Percentiles rank a stretch among this genome's conserved stretches.
phyloP scores from a whole-genome alignment of 2,113 vertebrate species.

The Callorhinus ursinus region DNA sequence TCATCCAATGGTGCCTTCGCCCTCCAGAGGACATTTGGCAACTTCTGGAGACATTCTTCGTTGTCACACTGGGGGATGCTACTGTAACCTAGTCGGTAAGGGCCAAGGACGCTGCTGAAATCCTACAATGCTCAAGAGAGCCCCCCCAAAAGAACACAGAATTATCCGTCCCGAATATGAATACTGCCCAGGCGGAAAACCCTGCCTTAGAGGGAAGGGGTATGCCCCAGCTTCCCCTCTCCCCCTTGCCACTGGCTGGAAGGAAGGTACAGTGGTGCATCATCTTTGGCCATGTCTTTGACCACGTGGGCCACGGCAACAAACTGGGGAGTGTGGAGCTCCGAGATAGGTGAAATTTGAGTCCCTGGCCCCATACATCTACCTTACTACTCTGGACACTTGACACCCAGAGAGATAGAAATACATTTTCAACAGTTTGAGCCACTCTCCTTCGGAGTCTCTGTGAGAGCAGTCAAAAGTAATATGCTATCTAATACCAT shows the following conservation, averaged over 20 bases:
- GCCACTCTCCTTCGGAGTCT: not conserved
- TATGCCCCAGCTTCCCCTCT: not conserved
- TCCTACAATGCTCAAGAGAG: not conserved
- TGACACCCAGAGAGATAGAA: not conserved
- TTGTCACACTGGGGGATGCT: not conserved
- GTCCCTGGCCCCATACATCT: not conserved
- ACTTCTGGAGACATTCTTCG: not conserved
- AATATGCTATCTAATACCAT: not conserved
- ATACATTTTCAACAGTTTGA: not conserved
- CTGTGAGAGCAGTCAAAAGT: not conserved
- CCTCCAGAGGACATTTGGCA: not conserved
- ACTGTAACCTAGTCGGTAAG: not conserved
- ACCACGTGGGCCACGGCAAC: not conserved
- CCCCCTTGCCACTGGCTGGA: not conserved
- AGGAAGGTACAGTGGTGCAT: not conserved
- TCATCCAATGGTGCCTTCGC: not conserved
- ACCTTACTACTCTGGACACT: not conserved
- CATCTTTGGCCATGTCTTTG: not conserved
- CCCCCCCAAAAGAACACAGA: not conserved
- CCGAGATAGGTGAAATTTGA: not conserved
- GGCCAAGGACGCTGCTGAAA: not conserved
- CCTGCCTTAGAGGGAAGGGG: not conserved
- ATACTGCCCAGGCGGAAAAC: not conserved
- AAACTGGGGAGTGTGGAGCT: not conserved
- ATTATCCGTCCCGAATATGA: not conserved